Conservation (phyloP, 2,113 vertebrate genomes). For the Odobenus rosmarus region DNA sequence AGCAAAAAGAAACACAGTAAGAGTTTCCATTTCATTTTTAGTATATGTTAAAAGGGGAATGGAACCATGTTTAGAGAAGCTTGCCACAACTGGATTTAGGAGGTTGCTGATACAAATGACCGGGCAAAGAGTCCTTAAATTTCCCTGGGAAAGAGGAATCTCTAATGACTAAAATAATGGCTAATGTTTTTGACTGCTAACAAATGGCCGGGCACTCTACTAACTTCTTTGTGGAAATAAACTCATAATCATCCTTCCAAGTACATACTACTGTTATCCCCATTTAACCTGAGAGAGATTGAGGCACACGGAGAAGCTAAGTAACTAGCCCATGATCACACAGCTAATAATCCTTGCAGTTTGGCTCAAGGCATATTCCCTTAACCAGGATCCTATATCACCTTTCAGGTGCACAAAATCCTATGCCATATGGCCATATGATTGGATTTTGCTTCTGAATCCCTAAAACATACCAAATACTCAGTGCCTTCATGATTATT, state of each 20-base stretch:
- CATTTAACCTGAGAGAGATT: neutral
- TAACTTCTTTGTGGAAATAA: constrained; percentile 34
- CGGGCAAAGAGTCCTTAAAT: neutral
- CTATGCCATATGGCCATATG: neutral
- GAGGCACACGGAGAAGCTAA: constrained; percentile 5
- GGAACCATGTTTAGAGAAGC: constrained; percentile 2
- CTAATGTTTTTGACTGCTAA: neutral
- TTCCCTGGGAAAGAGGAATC: neutral
- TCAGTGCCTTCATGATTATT: neutral
- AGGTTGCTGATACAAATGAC: neutral
- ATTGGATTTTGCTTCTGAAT: constrained; percentile 5
- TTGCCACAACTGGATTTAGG: neutral
- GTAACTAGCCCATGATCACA: neutral
- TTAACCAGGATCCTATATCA: neutral
- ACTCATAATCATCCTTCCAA: neutral
- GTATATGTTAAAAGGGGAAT: neutral
- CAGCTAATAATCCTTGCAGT: neutral
- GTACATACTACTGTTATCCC: neutral
- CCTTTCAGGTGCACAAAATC: neutral
- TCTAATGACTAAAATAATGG: neutral
- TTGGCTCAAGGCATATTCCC: neutral
- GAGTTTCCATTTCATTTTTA: neutral
- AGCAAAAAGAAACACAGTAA: neutral
- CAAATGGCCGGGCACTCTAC: neutral
- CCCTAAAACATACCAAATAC: neutral